phyloP scores from a whole-genome alignment of 2,113 vertebrate species.

The Halcyon senegalensis region DNA sequence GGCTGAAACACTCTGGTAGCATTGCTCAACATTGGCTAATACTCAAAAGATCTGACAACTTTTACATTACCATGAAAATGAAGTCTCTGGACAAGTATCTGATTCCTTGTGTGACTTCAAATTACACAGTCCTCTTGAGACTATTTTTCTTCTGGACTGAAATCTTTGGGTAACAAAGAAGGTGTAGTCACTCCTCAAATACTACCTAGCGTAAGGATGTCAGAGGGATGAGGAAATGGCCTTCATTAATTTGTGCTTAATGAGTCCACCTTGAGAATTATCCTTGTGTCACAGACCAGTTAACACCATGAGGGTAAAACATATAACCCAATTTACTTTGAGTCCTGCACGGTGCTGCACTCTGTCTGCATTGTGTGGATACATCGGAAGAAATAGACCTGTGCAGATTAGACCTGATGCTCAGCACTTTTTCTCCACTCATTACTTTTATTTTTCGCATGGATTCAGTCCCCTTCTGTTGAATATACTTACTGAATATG shows the following conservation, averaged over 20 bases:
- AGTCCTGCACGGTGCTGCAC: neutral
- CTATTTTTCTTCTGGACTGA: neutral
- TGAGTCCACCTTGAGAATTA: neutral
- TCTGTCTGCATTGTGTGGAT: neutral
- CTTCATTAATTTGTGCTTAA: neutral
- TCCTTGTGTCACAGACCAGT: neutral
- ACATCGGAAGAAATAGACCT: neutral
- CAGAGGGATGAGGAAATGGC: neutral
- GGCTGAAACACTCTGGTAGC: constrained; percentile 2
- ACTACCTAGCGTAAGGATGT: neutral
- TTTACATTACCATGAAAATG: neutral
- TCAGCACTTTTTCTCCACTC: neutral
- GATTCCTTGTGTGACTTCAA: neutral
- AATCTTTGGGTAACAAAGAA: neutral
- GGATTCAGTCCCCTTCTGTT: neutral
- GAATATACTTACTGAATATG: neutral
- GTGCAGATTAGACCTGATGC: neutral
- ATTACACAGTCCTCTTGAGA: neutral
- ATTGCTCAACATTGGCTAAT: neutral
- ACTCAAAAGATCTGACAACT: neutral
- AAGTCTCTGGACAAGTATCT: neutral
- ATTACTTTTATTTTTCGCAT: neutral
- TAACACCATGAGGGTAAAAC: neutral
- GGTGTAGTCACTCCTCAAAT: neutral
- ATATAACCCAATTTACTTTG: neutral